Percentiles rank a stretch among this genome's conserved stretches.
These are phyloP conservation scores for Australoheros facetus DNA, from an alignment of 2,797 vertebrate genomes.

Conservation along the genomic window DNA sequence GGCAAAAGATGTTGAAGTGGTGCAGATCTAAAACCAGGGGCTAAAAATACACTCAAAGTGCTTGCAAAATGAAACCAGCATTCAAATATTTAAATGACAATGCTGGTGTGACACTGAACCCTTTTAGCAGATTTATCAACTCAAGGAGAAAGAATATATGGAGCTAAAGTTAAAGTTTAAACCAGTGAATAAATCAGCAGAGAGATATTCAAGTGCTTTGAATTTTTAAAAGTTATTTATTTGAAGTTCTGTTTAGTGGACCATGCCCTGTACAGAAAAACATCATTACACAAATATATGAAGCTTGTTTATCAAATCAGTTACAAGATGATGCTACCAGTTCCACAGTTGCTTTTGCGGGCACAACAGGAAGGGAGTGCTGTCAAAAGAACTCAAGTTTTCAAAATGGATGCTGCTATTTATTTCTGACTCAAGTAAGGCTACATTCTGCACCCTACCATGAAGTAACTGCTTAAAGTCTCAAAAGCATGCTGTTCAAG, in stretches of 20 bases:
- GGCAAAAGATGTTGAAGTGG: constrained; percentile 32
- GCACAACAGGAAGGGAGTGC: constrained; percentile 19
- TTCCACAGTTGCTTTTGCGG: constrained; percentile 30
- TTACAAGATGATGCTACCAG: constrained; percentile 10
- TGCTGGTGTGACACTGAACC: constrained; percentile 65
- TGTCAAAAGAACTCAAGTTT: neutral
- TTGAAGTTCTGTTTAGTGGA: constrained; percentile 47
- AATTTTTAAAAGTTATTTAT: constrained; percentile 57
- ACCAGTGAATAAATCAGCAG: neutral
- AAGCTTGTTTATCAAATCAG: constrained; percentile 57
- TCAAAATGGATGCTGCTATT: constrained; percentile 10
- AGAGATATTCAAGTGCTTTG: constrained; percentile 33
- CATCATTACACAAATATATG: constrained; percentile 57
- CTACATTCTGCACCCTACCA: neutral
- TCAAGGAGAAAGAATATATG: constrained; percentile 56
- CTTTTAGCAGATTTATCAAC: constrained; percentile 70
- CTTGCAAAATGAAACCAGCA: constrained; percentile 61
- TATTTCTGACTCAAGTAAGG: constrained; percentile 23
- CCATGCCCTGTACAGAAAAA: constrained; percentile 45
- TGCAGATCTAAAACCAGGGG: constrained; percentile 30
- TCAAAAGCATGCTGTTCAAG: neutral
- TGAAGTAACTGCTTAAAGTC: neutral
- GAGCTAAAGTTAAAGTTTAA: constrained; percentile 54
- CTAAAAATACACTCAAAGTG: constrained; percentile 72
- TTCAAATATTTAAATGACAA: constrained; percentile 78